phyloP scores from a whole-genome alignment of 1,140 invertebrate genomes.

The Drosophila albomicans region DNA sequence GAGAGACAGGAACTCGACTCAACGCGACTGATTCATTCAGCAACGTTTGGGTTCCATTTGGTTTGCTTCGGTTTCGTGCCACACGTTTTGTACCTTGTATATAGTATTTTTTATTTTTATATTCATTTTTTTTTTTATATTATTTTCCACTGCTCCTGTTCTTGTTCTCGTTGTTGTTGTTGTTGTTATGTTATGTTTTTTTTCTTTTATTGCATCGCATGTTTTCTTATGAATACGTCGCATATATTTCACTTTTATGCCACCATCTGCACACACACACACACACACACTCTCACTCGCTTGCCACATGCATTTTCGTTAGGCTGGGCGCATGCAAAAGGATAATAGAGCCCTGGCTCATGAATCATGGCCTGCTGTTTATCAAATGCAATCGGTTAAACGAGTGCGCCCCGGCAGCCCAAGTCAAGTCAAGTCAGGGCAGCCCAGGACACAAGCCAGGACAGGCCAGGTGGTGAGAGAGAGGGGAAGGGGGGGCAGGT shows the following conservation, averaged over 20 bases:
- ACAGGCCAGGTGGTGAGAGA: not conserved
- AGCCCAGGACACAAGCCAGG: too few species aligned
- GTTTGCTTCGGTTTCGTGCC: conserved; percentile 60
- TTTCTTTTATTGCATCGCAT: conserved; percentile 73
- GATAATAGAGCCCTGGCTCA: conserved; percentile 71
- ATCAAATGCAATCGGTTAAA: conserved; percentile 60
- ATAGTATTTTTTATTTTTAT: conserved; percentile 32
- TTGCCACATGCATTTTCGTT: conserved; percentile 30
- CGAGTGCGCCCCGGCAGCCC: conserved; percentile 6
- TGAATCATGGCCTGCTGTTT: conserved; percentile 74
- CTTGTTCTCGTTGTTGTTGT: conserved; percentile 12
- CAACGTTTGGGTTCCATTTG: conserved; percentile 52
- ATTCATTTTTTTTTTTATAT: conserved; percentile 13
- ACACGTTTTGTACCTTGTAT: conserved; percentile 63
- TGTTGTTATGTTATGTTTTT: conserved; percentile 8
- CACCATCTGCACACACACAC: conserved; percentile 2
- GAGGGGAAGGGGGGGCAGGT: not conserved
- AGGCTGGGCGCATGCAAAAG: conserved; percentile 55
- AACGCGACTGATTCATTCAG: conserved; percentile 64
- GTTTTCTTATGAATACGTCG: conserved; percentile 58
- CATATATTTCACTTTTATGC: conserved; percentile 60
- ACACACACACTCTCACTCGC: not conserved
- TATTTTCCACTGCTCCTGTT: conserved; percentile 15
- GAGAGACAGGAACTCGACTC: conserved; percentile 53
- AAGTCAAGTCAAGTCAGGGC: too few species aligned